Evolutionary conservation across 35 echinoderm and acorn worm species (phyloP).

Genomic region (Apostichopus japonicus): DNA sequence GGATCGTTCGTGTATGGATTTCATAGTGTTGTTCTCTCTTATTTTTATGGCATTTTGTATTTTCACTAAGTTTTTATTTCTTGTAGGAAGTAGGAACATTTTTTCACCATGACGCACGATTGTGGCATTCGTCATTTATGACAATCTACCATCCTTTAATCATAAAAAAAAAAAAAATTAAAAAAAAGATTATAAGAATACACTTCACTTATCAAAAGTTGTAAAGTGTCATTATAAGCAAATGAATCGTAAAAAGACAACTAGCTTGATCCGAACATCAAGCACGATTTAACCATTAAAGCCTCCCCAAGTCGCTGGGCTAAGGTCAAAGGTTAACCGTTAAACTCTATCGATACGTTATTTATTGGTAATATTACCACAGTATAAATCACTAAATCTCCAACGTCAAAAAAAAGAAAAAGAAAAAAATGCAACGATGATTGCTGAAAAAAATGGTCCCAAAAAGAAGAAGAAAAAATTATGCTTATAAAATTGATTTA

Average conservation of each 20-base stretch:
- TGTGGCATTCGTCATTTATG: constrained; percentile 1
- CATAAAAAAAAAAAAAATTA: neutral
- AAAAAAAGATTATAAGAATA: neutral
- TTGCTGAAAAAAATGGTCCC: neutral
- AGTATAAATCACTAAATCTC: constrained; percentile 32
- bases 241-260: constrained; percentile 39
- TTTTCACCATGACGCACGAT: neutral
- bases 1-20: too few species aligned
- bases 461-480: neutral
- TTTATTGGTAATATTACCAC: constrained; percentile 31
- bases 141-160: neutral
- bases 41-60: too few species aligned
- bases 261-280: constrained; percentile 21
- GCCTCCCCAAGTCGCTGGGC: neutral
- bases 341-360: constrained; percentile 18
- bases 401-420: neutral
- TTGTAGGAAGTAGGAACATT: neutral
- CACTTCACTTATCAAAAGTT: constrained; percentile 2
- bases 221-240: constrained; percentile 30
- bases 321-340: constrained; percentile 35
- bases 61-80: too few species aligned
- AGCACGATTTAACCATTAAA: constrained; percentile 53
- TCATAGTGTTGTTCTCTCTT: too few species aligned
- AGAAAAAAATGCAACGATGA: neutral
- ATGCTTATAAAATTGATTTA: constrained; percentile 45